Percentiles rank a stretch among this genome's conserved stretches.
Evolutionary conservation across 2,113 vertebrate genomes (phyloP).

Genomic region (Oreochromis tanganicae): DNA sequence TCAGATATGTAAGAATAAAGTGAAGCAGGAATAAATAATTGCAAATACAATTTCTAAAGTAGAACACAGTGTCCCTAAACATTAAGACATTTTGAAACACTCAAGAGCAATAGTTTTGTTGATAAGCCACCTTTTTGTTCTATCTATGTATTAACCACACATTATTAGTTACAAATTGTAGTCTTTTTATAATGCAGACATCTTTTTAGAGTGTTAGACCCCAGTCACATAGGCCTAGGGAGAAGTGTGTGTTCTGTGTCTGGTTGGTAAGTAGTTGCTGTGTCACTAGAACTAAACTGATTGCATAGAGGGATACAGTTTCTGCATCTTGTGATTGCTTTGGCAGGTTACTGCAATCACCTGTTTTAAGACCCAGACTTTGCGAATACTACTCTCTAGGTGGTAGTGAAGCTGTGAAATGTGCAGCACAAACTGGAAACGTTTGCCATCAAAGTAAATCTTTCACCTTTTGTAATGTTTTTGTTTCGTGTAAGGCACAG

Average conservation of each 20-base stretch:
- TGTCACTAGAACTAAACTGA: neutral
- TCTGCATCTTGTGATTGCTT: neutral
- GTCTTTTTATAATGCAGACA: neutral
- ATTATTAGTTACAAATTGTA: neutral
- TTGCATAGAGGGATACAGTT: neutral
- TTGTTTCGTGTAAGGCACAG: neutral
- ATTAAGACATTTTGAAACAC: neutral
- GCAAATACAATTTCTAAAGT: neutral
- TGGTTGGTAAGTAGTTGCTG: neutral
- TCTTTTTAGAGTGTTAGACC: neutral
- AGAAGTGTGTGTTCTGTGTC: neutral
- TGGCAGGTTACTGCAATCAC: neutral
- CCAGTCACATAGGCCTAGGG: neutral
- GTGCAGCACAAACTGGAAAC: neutral
- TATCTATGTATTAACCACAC: neutral
- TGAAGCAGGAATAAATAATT: neutral
- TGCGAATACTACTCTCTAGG: neutral
- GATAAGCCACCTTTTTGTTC: too few relatives aligned
- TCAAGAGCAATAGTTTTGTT: neutral
- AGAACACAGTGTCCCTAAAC: neutral
- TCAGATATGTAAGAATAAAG: neutral
- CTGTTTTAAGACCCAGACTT: neutral
- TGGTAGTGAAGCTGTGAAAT: neutral
- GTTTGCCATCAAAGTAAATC: neutral
- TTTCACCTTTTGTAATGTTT: neutral